phyloP scores from a whole-genome alignment of 2,797 vertebrate species.

The Sparus aurata region DNA sequence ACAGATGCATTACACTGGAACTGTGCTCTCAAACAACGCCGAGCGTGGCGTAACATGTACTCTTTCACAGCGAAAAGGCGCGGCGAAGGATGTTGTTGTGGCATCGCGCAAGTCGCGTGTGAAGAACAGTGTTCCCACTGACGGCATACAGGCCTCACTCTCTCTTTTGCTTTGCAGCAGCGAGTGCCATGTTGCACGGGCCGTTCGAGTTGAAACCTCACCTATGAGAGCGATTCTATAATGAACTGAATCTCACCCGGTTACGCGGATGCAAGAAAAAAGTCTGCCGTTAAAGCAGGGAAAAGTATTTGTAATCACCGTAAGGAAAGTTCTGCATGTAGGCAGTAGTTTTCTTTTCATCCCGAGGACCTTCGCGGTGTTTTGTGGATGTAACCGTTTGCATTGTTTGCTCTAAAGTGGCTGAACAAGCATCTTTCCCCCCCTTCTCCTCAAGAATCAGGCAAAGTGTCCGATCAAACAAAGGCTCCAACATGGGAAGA shows the following conservation, averaged over 20 bases:
- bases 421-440: slow-evolving; percentile 67
- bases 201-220: slow-evolving; percentile 54
- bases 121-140: slow-evolving; percentile 67
- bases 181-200: slow-evolving; percentile 47
- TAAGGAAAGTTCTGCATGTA: slow-evolving; percentile 25
- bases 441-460: slow-evolving; percentile 50
- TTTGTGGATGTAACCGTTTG: slow-evolving; percentile 52
- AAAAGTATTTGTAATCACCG: not conserved
- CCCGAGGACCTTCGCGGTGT: slow-evolving; percentile 16
- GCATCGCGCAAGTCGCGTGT: slow-evolving; percentile 53
- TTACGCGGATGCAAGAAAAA: not conserved
- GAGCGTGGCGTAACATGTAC: slow-evolving; percentile 42
- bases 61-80: slow-evolving; percentile 49
- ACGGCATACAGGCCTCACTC: slow-evolving; percentile 68
- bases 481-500: slow-evolving; percentile 49
- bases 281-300: slow-evolving; percentile 8
- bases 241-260: slow-evolving; percentile 26
- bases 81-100: slow-evolving; percentile 63
- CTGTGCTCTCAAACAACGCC: slow-evolving; percentile 42
- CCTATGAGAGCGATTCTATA: slow-evolving; percentile 21
- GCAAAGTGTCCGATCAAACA: slow-evolving; percentile 68
- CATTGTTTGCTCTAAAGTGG: slow-evolving; percentile 64
- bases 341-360: not conserved
- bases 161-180: slow-evolving; percentile 47
- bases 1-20: slow-evolving; percentile 36